Evolutionary conservation across 2,888 invertebrate genomes (phyloP).

Genomic region (Epsilonema sp.): DNA sequence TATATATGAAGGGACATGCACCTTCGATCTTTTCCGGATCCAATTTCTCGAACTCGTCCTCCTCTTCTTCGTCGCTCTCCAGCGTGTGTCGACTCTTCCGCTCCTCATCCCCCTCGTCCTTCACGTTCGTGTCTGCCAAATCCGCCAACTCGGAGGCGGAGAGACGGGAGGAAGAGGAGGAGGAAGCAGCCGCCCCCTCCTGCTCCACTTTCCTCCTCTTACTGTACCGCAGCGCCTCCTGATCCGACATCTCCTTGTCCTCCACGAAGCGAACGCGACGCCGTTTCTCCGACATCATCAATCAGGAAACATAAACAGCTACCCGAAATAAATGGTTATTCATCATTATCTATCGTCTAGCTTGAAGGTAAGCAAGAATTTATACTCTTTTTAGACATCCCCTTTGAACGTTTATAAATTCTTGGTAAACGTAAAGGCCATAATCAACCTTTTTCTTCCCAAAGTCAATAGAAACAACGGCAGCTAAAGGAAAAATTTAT

Average conservation of each 20-base stretch:
- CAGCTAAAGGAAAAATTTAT: too few relatives aligned
- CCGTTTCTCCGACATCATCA: too few relatives aligned
- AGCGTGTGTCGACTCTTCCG: conserved; percentile 18
- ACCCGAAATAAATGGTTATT: too few relatives aligned
- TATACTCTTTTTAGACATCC: too few relatives aligned
- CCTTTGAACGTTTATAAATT: too few relatives aligned
- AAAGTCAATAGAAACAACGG: too few relatives aligned
- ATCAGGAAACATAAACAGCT: too few relatives aligned
- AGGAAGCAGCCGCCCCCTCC: background rate
- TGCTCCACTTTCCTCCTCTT: background rate
- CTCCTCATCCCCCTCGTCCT: background rate
- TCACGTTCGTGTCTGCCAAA: background rate
- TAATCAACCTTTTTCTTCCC: too few relatives aligned
- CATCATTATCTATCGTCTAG: too few relatives aligned
- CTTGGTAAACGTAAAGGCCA: too few relatives aligned
- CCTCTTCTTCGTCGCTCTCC: conserved; percentile 27
- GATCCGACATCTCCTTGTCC: background rate
- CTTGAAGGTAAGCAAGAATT: too few relatives aligned
- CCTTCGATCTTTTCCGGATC: conserved; percentile 17
- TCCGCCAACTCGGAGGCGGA: background rate
- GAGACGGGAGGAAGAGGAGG: background rate
- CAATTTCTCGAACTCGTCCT: conserved; percentile 18
- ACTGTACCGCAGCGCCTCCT: background rate
- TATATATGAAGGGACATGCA: too few relatives aligned
- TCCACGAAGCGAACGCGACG: background rate